Evolutionary conservation across 2,797 vertebrate genomes (phyloP).

Genomic region (Takifugu rubripes): DNA sequence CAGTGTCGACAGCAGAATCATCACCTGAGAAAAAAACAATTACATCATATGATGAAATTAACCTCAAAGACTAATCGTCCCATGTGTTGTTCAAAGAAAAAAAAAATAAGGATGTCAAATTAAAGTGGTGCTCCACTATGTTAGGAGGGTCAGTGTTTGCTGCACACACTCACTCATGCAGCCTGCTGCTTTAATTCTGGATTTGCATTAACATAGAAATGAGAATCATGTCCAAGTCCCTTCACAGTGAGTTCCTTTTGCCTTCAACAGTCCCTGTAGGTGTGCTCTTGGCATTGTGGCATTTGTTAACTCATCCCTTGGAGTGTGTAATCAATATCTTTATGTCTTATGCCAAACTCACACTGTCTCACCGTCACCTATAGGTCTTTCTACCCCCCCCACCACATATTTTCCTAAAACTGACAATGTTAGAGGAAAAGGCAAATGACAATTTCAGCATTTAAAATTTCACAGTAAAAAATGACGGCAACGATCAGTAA

Average conservation of each 20-base stretch:
- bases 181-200: conserved; percentile 41
- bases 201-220: conserved; percentile 77
- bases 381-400: background rate
- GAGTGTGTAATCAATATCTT: conserved; percentile 34
- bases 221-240: conserved; percentile 75
- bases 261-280: conserved; percentile 1
- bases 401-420: background rate
- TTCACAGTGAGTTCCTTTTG: conserved; percentile 40
- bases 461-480: conserved; percentile 4
- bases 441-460: conserved; percentile 7
- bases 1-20: conserved; percentile 83
- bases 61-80: background rate
- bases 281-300: background rate
- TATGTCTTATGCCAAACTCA: conserved; percentile 32
- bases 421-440: too few relatives aligned
- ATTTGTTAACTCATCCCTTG: conserved; percentile 15
- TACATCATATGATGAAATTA: background rate
- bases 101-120: conserved; percentile 7
- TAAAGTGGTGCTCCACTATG: conserved; percentile 22
- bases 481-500: background rate
- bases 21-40: conserved; percentile 50
- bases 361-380: conserved; percentile 1
- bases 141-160: conserved; percentile 21
- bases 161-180: conserved; percentile 25
- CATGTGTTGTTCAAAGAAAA: background rate